phyloP scores from a whole-genome alignment of 2,113 vertebrate species.

The Illadopsis cleaveri region DNA sequence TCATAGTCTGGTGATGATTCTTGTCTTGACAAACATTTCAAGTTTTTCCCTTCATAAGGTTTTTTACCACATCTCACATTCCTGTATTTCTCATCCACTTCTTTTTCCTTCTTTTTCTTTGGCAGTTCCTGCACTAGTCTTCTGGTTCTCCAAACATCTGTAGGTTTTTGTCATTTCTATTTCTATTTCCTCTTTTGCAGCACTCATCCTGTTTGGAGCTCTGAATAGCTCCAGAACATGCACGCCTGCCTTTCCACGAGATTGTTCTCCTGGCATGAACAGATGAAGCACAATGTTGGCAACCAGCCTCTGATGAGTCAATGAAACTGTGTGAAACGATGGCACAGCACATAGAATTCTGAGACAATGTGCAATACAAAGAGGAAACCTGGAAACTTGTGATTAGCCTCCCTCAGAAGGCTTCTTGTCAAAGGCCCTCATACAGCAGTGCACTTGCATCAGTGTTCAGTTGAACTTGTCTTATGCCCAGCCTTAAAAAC shows the following conservation, averaged over 20 bases:
- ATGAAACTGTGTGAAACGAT: neutral
- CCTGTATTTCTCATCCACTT: neutral
- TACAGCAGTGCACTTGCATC: neutral
- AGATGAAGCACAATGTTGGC: neutral
- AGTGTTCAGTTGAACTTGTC: neutral
- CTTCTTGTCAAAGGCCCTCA: neutral
- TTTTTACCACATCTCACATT: neutral
- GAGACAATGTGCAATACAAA: neutral
- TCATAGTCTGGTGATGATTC: neutral
- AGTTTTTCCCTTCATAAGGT: neutral
- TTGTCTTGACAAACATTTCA: neutral
- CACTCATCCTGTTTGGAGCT: neutral
- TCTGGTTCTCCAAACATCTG: conserved; percentile 9
- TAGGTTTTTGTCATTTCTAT: neutral
- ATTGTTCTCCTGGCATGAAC: conserved; percentile 3
- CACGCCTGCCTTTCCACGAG: neutral
- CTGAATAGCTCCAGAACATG: neutral
- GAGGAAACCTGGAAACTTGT: neutral
- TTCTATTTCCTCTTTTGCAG: neutral
- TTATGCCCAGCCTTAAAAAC: neutral
- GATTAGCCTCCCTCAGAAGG: neutral
- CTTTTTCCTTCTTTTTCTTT: neutral
- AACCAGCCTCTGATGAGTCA: conserved; percentile 16
- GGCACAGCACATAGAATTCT: neutral
- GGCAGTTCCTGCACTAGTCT: neutral